Conservation (phyloP, 2,888 invertebrate species). For the Sinodicranocentrus sp. region DNA sequence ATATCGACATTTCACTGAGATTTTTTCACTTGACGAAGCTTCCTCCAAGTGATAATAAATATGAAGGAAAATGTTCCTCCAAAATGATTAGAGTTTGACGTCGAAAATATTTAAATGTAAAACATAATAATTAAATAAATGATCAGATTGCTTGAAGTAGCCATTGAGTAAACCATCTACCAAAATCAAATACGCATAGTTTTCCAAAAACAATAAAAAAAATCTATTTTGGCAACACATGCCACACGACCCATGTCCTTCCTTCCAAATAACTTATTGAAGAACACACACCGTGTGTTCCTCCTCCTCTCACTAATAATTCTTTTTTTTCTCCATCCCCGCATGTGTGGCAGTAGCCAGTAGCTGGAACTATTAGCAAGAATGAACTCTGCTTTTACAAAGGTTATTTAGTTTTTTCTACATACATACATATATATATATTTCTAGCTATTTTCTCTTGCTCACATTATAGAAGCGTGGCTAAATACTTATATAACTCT, state of each 20-base stretch:
- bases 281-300: conserved; percentile 63
- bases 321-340: conserved; percentile 45
- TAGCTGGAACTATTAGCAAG: neutral
- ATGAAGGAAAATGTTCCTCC: too few species aligned
- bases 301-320: conserved; percentile 56
- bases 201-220: too few species aligned
- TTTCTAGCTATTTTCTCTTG: conserved; percentile 2
- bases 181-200: too few species aligned
- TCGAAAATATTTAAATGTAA: too few species aligned
- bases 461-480: neutral
- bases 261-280: neutral
- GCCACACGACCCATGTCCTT: neutral
- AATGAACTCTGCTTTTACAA: neutral
- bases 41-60: too few species aligned
- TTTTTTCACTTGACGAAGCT: too few species aligned
- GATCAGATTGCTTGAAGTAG: too few species aligned
- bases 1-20: too few species aligned
- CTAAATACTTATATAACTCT: neutral
- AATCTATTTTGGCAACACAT: too few species aligned
- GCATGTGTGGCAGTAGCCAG: conserved; percentile 36
- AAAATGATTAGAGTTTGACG: too few species aligned
- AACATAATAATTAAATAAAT: too few species aligned
- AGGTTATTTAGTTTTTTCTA: conserved; percentile 1
- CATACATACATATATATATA: conserved; percentile 16
- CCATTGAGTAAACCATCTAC: too few species aligned